These are phyloP conservation scores for Scalopus aquaticus DNA, from an alignment of 2,113 vertebrate genomes.

Conservation along the genomic window DNA sequence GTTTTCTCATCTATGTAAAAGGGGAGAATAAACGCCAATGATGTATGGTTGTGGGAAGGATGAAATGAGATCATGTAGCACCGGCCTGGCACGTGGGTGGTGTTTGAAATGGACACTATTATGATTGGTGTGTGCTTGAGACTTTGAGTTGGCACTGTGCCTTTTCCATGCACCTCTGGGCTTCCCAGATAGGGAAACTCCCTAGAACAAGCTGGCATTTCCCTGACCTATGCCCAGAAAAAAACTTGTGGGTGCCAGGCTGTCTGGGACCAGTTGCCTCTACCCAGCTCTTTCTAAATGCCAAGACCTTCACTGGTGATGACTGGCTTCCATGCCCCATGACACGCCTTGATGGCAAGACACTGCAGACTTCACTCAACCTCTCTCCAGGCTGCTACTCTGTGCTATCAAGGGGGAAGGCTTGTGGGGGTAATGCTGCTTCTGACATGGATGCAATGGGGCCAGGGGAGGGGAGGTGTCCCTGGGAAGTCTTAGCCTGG, in stretches of 20 bases:
- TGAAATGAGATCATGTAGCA: not conserved
- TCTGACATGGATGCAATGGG: not conserved
- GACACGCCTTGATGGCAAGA: not conserved
- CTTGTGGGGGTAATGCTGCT: too few relatives aligned
- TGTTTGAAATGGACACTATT: not conserved
- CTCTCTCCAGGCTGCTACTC: not conserved
- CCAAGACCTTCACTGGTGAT: not conserved
- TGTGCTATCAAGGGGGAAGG: not conserved
- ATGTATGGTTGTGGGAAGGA: not conserved
- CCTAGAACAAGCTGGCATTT: conserved; percentile 41
- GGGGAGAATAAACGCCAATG: not conserved
- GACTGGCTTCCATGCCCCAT: not conserved
- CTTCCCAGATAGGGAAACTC: conserved; percentile 54
- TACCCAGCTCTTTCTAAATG: conserved; percentile 43
- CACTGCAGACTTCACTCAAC: not conserved
- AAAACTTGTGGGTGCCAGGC: conserved; percentile 47
- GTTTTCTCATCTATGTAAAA: not conserved
- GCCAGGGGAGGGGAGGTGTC: not conserved
- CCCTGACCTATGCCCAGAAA: conserved; percentile 55
- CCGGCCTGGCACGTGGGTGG: not conserved
- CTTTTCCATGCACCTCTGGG: conserved; percentile 19
- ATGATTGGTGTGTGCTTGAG: conserved; percentile 13
- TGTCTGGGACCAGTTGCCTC: conserved; percentile 70
- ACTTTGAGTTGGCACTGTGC: conserved; percentile 60
- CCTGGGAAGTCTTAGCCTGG: not conserved